These are phyloP conservation scores for Chiloscyllium punctatum DNA, from an alignment of 2,797 vertebrate genomes.

Conservation along the genomic window DNA sequence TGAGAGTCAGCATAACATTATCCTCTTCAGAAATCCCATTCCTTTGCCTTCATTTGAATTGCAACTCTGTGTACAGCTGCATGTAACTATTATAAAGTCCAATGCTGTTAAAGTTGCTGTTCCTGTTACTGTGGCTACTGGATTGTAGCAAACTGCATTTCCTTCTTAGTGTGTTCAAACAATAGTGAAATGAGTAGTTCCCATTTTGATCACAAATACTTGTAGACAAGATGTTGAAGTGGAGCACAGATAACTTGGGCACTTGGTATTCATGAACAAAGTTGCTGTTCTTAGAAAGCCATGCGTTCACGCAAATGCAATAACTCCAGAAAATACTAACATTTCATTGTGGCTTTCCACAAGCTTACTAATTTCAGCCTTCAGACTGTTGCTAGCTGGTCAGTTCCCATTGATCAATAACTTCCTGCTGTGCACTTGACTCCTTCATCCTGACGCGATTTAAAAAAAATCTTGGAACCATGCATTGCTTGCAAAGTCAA, in stretches of 20 bases:
- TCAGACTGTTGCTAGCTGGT: not conserved
- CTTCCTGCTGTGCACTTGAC: not conserved
- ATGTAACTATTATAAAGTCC: no score
- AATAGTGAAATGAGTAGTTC: no score
- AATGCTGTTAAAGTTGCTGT: no score
- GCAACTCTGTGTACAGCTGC: no score
- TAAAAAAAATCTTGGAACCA: not conserved
- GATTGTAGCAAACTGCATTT: no score
- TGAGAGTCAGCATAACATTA: no score
- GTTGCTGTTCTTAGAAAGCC: not conserved
- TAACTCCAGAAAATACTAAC: not conserved
- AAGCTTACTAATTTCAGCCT: no score
- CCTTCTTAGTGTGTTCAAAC: no score
- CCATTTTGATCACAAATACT: no score
- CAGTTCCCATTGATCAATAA: not conserved
- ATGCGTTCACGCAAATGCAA: not conserved
- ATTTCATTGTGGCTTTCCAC: not conserved
- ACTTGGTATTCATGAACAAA: not conserved
- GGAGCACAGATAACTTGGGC: not conserved
- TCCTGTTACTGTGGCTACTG: no score
- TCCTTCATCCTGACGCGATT: not conserved
- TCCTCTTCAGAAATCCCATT: no score
- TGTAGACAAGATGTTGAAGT: not conserved
- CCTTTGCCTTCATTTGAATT: no score
- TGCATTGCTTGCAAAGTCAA: not conserved